phyloP scores from a whole-genome alignment of 2,888 invertebrate species.

The Lymantria monacha region DNA sequence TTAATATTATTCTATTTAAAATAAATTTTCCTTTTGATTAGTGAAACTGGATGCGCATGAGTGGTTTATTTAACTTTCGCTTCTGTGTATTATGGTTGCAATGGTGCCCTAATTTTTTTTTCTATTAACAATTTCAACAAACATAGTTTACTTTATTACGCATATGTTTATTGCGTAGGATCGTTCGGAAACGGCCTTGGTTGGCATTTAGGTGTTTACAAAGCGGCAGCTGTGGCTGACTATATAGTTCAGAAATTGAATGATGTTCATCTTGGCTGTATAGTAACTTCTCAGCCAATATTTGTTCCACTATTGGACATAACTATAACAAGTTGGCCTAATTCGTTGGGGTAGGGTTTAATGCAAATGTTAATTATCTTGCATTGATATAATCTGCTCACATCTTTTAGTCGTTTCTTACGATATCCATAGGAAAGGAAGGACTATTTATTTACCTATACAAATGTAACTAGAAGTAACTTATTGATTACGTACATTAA shows the following conservation, averaged over 20 bases:
- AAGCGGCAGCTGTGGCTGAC: conserved; percentile 32
- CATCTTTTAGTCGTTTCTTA: too few relatives aligned
- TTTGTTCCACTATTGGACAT: too few relatives aligned
- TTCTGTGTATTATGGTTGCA: conserved; percentile 39
- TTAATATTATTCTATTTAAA: conserved; percentile 5
- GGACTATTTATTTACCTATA: too few relatives aligned
- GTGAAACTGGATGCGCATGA: conserved; percentile 63
- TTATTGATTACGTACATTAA: neutral
- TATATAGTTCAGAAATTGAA: conserved; percentile 19
- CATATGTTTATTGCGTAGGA: conserved; percentile 14
- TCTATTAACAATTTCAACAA: neutral
- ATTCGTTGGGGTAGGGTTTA: too few relatives aligned
- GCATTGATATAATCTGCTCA: too few relatives aligned
- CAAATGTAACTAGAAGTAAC: neutral
- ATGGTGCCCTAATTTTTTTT: conserved; percentile 30
- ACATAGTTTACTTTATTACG: neutral
- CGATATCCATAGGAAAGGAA: too few relatives aligned
- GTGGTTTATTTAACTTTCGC: conserved; percentile 65
- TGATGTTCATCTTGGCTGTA: neutral
- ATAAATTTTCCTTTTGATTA: conserved; percentile 35
- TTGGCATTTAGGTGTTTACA: conserved; percentile 37
- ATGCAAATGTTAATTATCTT: too few relatives aligned
- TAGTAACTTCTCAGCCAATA: neutral
- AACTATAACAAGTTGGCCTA: too few relatives aligned
- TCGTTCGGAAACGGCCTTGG: conserved; percentile 41